These are phyloP conservation scores for Triops longicaudatus DNA, from an alignment of 1,140 invertebrate species.

Conservation along the genomic window DNA sequence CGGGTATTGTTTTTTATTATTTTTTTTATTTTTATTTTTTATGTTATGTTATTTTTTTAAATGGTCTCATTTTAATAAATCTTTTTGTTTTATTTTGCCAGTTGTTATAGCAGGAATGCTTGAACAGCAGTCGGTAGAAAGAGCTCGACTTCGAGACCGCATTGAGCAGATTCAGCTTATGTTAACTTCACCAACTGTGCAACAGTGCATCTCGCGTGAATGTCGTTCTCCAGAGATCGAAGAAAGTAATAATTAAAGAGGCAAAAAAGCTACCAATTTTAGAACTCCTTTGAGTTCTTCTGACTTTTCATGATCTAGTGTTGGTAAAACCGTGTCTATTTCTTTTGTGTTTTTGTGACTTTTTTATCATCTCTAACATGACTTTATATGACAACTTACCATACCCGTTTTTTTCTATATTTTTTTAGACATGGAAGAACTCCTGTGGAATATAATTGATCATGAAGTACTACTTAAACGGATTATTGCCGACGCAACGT, in stretches of 20 bases:
- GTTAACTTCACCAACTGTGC: slow-evolving; percentile 53
- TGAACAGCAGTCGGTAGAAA: slow-evolving; percentile 53
- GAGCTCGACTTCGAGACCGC: slow-evolving; percentile 57
- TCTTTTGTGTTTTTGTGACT: no score
- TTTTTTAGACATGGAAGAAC: slow-evolving; percentile 25
- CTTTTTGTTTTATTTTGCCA: slow-evolving; percentile 25
- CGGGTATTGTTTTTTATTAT: no score
- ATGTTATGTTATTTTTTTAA: not conserved
- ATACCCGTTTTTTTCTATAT: not conserved
- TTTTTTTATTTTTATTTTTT: not conserved
- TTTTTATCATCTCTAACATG: no score
- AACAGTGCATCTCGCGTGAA: slow-evolving; percentile 41
- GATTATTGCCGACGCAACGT: slow-evolving; percentile 53
- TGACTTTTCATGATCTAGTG: no score
- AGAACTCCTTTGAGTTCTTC: no score
- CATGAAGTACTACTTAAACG: slow-evolving; percentile 53
- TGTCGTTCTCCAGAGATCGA: slow-evolving; percentile 6
- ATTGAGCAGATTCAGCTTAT: slow-evolving; percentile 65
- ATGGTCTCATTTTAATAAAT: not conserved
- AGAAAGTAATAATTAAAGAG: slow-evolving; percentile 1
- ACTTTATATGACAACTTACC: no score
- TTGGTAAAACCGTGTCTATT: no score
- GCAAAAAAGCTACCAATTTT: not conserved
- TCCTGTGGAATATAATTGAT: slow-evolving; percentile 50
- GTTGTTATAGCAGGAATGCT: slow-evolving; percentile 41